phyloP scores from a whole-genome alignment of 2,113 vertebrate genomes.

The Oncorhynchus mykiss region DNA sequence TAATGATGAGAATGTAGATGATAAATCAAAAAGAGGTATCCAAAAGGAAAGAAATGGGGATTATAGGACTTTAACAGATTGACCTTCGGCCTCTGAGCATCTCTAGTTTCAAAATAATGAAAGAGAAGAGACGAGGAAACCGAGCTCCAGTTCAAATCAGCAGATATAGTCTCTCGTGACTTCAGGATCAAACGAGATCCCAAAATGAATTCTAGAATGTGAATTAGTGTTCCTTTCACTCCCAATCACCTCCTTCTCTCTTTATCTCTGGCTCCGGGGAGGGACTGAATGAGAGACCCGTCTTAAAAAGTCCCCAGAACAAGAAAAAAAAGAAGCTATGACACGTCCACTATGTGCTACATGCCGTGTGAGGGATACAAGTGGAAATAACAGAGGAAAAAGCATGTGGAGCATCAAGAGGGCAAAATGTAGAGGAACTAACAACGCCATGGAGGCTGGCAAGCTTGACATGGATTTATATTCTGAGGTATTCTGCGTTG shows the following conservation, averaged over 20 bases:
- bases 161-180: no score
- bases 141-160: no score
- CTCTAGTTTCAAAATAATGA: slow-evolving; percentile 25
- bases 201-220: no score
- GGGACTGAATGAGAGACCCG: not conserved
- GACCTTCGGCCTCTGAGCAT: slow-evolving; percentile 27
- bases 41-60: slow-evolving; percentile 31
- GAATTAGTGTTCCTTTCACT: no score
- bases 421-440: slow-evolving; percentile 38
- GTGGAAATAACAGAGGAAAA: not conserved
- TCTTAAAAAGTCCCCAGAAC: not conserved
- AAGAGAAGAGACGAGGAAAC: not conserved
- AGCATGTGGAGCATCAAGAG: not conserved
- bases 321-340: slow-evolving; percentile 26
- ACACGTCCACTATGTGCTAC: slow-evolving; percentile 43
- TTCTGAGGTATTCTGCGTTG: slow-evolving; percentile 79
- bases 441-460: slow-evolving; percentile 60
- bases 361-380: slow-evolving; percentile 22
- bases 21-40: slow-evolving; percentile 35
- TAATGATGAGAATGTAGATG: slow-evolving; percentile 57
- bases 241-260: no score
- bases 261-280: no score
- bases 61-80: slow-evolving; percentile 38
- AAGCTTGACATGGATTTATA: slow-evolving; percentile 69
- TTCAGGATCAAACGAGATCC: no score